Base-by-base conservation (phyloP, 2,888 invertebrate genomes). In the Caenorhabditis sp. region DNA sequence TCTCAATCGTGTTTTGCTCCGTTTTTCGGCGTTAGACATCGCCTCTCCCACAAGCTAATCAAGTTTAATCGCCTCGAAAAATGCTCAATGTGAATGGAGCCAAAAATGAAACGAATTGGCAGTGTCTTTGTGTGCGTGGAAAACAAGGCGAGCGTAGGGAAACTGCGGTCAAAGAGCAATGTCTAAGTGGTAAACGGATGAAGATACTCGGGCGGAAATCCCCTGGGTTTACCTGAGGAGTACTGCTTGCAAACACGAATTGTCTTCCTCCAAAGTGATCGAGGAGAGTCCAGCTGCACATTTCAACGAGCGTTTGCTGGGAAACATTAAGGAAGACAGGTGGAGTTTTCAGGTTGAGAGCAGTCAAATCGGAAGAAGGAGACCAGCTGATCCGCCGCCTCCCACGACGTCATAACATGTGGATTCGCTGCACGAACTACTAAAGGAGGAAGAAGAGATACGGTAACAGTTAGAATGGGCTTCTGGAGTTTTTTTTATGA, bases 41-140 rank as follows among this genome's bases (percentile, higher is more conserved):
- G 17, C 17, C 22, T 13, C 17, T 24, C 26, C n/a, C 17, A 43
- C 24, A 35, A 37, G 24, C 37, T 26, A 61, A 65, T 55, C 55
- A 55, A 37, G 43, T 55, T 53, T 35, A 65, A 37, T 55, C 53
- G 55, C 26, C 32, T 63, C 32, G 62, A 52, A 39, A 61, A 22
- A 27, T 13, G 17, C n/a, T 15, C 24, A 27, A 27, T 56, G n/a
- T n/a, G 37, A 9, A 15, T 43, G 6, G 37, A 4, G 50, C 32
- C 50, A 20, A 52, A 52, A 52, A 52, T 32, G 35, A 32, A 52
- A 52, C 35, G 50, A 32, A 50, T 24, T 24, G 20, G 8, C 11
- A n/a, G n/a, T n/a, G n/a, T n/a, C n/a, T n/a, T n/a, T n/a, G n/a
- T n/a, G n/a, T n/a, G n/a, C n/a, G n/a, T n/a, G n/a, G 20, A 62